Evolutionary conservation across 2,888 invertebrate species (phyloP), one percentile per base, ranked within the genome.

Genomic region (Unio delphinus): DNA sequence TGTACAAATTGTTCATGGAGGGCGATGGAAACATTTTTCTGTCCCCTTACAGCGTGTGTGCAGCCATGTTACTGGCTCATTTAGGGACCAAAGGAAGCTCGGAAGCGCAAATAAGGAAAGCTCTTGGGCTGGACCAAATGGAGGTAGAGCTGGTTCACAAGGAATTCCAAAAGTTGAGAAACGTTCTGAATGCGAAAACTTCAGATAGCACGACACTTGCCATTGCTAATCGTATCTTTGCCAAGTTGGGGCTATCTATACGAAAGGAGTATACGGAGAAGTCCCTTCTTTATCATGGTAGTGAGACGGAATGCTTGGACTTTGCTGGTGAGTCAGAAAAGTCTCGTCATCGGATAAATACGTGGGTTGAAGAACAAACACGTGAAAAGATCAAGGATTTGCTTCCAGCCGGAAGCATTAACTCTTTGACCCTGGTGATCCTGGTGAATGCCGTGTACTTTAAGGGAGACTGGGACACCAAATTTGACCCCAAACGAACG

Each of bases 361-460:
- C 89, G 56, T 97, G 96, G 95, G 95, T 96, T 58, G 93, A 94
- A 85, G 88, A 92, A 8, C 92, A 95, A 85, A 98, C 98, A 0
- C 93, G 95, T 67, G 90, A 94, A 11, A 95, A 94, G 88, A 97
- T 98, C 70, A 93, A 93, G 80, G 92, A 96, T 82, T 91, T 98
- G 3, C 90, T 98, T 64, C 87, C 91, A 1, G 30, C 92, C 1
- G 92, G 45, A 15, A 45, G 15, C 15, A 78, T 91, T 18, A 82
- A 75, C 62, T 30, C 76, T 3, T 20, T 71, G 7, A 89, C 89
- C 1, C 76, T 82, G 4, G 75, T 91, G 71, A 86, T 91, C n/a
- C 75, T 91, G 17, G 86, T 91, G 57, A 91, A 91, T 81, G 91
- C 91, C 8, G 85, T 91, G 58, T 91, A 91, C 74, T 91, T 91